Percentiles rank a stretch among this genome's conserved stretches.
Conservation (phyloP, 2,113 vertebrate genomes). For the Corydoras maculifer region DNA sequence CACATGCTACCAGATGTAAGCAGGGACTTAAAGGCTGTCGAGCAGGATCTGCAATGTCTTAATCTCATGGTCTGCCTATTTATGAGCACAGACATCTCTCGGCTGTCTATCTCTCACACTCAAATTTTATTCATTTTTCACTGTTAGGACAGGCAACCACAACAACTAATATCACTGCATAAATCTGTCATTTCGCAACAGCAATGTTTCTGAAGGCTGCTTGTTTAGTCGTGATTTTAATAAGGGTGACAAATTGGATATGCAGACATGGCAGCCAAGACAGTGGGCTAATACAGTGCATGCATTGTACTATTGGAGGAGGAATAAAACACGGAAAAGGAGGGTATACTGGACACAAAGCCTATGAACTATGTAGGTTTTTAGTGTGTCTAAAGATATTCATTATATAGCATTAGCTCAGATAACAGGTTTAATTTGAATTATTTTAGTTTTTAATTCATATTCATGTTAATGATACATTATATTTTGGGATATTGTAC, state of each 20-base stretch:
- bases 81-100: constrained; percentile 27
- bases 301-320: constrained; percentile 51
- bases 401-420: no score
- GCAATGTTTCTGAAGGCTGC: constrained; percentile 59
- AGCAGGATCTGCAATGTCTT: constrained; percentile 47
- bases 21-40: constrained; percentile 47
- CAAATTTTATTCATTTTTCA: constrained; percentile 53
- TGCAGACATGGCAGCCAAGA: constrained; percentile 60
- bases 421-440: no score
- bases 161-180: constrained; percentile 55
- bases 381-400: no score
- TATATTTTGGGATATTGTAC: no score
- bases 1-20: constrained; percentile 59
- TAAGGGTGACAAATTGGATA: constrained; percentile 64
- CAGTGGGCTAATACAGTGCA: constrained; percentile 49
- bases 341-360: not conserved
- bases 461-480: no score
- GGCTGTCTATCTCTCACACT: constrained; percentile 49
- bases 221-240: constrained; percentile 62
- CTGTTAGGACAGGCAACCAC: constrained; percentile 43
- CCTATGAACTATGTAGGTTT: no score
- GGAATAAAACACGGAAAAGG: constrained; percentile 28
- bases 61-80: constrained; percentile 58
- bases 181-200: constrained; percentile 46
- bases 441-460: no score